Conservation (phyloP, 2,797 vertebrate species). For the Sylvia borin region DNA sequence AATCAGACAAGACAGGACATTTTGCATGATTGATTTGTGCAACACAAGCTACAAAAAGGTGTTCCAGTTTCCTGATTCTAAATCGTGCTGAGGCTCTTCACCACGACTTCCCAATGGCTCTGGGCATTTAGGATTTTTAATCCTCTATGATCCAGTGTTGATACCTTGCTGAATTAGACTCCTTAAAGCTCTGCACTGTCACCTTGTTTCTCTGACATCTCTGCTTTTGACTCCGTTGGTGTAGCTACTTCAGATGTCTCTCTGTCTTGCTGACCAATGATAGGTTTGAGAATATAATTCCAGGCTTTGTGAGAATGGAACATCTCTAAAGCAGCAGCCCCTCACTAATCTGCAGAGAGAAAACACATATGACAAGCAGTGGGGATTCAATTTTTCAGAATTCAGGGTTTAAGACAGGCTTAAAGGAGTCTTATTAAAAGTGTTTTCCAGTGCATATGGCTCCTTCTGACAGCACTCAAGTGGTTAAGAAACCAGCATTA, state of each 20-base stretch:
- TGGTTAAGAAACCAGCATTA: conserved; percentile 67
- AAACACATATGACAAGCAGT: neutral
- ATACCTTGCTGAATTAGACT: neutral
- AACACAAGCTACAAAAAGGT: neutral
- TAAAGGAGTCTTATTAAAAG: conserved; percentile 66
- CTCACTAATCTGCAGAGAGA: neutral
- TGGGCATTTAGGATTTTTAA: neutral
- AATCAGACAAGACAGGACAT: neutral
- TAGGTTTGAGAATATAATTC: conserved; percentile 26
- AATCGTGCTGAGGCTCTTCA: neutral
- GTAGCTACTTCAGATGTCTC: neutral
- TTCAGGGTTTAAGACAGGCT: conserved; percentile 42
- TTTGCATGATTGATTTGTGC: neutral
- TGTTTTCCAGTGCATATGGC: conserved; percentile 52
- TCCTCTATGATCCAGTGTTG: neutral
- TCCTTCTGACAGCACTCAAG: conserved; percentile 68
- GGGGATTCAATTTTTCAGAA: conserved; percentile 48
- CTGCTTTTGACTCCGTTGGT: neutral
- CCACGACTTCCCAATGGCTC: neutral
- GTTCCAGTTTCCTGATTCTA: neutral
- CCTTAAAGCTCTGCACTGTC: neutral
- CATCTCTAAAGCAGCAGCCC: conserved; percentile 1
- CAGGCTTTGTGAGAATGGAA: conserved; percentile 26
- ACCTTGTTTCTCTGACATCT: neutral
- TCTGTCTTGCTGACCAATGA: neutral